Conservation (phyloP, 2,113 vertebrate genomes). For the Ailurus styani region DNA sequence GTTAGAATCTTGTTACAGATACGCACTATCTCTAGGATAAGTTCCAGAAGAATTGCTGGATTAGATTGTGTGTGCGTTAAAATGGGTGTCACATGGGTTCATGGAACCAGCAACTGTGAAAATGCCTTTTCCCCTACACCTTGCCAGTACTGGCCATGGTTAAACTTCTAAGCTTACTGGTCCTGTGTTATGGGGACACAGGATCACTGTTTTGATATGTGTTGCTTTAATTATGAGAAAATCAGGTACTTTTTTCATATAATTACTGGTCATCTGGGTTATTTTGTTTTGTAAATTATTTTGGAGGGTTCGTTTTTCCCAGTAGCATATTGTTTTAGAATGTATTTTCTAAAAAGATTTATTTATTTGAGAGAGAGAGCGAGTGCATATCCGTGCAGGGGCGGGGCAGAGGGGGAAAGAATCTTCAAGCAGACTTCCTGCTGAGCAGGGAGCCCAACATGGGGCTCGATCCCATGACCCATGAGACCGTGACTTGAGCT, state of each 20-base stretch:
- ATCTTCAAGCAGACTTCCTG: background rate
- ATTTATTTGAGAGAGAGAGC: background rate
- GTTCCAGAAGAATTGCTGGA: background rate
- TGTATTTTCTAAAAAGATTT: background rate
- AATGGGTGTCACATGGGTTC: background rate
- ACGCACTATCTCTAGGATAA: background rate
- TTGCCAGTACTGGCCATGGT: background rate
- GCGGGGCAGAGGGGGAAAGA: background rate
- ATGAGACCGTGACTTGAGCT: background rate
- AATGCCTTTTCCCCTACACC: background rate
- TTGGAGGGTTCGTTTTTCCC: background rate
- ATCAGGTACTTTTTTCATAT: background rate
- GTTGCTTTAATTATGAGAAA: background rate
- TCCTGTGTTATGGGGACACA: background rate
- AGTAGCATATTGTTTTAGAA: constrained; percentile 13
- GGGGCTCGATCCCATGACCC: background rate
- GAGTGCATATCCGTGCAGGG: background rate
- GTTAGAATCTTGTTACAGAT: background rate
- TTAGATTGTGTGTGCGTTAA: background rate
- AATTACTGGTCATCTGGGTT: background rate
- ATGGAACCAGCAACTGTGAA: background rate
- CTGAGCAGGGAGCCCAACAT: background rate
- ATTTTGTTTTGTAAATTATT: background rate
- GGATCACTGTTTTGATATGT: background rate
- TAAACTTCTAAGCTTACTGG: background rate